Evolutionary conservation across 1,140 invertebrate species (phyloP).

Genomic region (Phortica variegata): DNA sequence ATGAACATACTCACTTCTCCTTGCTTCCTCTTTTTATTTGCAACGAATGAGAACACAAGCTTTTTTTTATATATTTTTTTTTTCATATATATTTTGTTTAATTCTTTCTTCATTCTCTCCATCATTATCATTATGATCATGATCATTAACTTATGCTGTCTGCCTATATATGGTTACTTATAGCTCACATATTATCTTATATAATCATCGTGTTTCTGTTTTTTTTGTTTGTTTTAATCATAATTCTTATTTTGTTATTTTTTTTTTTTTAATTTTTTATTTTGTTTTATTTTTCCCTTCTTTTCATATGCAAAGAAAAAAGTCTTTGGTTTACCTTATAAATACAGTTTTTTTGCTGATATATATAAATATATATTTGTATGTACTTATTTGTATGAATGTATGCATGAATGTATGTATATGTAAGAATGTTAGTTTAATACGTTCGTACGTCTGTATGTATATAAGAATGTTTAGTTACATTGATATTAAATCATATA

Average conservation of each 20-base stretch:
- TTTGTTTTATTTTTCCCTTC: slow-evolving; percentile 23
- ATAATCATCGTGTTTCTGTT: slow-evolving; percentile 7
- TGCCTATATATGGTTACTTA: slow-evolving; percentile 23
- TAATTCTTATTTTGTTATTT: slow-evolving; percentile 6
- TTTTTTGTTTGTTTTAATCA: slow-evolving; percentile 5
- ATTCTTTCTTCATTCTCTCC: background rate
- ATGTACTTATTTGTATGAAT: too few relatives aligned
- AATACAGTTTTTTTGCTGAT: slow-evolving; percentile 14
- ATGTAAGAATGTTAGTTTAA: too few relatives aligned
- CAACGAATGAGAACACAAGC: slow-evolving; percentile 7
- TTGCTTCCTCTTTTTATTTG: too few relatives aligned
- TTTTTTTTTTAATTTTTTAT: slow-evolving; percentile 12
- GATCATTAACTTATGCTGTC: too few relatives aligned
- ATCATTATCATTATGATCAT: too few relatives aligned
- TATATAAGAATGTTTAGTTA: background rate
- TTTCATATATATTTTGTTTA: slow-evolving; percentile 24
- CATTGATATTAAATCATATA: background rate
- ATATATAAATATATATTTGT: too few relatives aligned
- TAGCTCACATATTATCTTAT: slow-evolving; percentile 8
- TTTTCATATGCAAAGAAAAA: slow-evolving; percentile 48
- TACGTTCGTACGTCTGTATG: background rate
- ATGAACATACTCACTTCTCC: too few relatives aligned
- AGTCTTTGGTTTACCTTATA: slow-evolving; percentile 55
- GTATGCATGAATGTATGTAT: too few relatives aligned
- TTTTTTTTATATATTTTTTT: slow-evolving; percentile 22